phyloP scores from a whole-genome alignment of 2,888 invertebrate species.

The Drosophila hamatofila region DNA sequence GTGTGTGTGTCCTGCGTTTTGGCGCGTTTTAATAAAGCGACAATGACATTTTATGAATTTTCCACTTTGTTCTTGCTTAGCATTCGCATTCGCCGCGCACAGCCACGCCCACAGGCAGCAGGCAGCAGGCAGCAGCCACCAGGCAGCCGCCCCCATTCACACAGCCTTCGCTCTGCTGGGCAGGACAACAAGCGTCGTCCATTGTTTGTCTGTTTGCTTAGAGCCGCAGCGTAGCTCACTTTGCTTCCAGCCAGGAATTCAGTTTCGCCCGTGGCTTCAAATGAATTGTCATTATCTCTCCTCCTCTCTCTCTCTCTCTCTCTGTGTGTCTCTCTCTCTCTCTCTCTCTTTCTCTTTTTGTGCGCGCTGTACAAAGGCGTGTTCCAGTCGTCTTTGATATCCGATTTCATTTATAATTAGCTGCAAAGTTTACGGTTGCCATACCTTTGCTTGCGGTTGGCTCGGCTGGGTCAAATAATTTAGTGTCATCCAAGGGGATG shows the following conservation, averaged over 20 bases:
- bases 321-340: not conserved
- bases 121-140: slow-evolving; percentile 12
- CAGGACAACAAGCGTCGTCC: slow-evolving; percentile 55
- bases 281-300: slow-evolving; percentile 70
- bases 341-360: slow-evolving; percentile 6
- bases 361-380: slow-evolving; percentile 69
- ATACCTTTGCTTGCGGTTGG: slow-evolving; percentile 75
- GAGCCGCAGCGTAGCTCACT: slow-evolving; percentile 60
- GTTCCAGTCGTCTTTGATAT: slow-evolving; percentile 72
- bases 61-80: slow-evolving; percentile 74
- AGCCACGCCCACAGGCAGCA: slow-evolving; percentile 13
- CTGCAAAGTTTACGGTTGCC: slow-evolving; percentile 75
- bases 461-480: slow-evolving; percentile 73
- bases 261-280: slow-evolving; percentile 48
- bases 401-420: slow-evolving; percentile 81
- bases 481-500: slow-evolving; percentile 48
- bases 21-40: slow-evolving; percentile 81
- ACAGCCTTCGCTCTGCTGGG: slow-evolving; percentile 5
- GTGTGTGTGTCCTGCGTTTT: slow-evolving; percentile 61
- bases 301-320: not conserved
- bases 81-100: slow-evolving; percentile 14
- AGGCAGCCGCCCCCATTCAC: not conserved
- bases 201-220: slow-evolving; percentile 76
- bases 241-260: slow-evolving; percentile 47
- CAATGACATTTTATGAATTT: slow-evolving; percentile 80